Evolutionary conservation across 2,888 invertebrate species (phyloP).

Genomic region (Xylota segnis): DNA sequence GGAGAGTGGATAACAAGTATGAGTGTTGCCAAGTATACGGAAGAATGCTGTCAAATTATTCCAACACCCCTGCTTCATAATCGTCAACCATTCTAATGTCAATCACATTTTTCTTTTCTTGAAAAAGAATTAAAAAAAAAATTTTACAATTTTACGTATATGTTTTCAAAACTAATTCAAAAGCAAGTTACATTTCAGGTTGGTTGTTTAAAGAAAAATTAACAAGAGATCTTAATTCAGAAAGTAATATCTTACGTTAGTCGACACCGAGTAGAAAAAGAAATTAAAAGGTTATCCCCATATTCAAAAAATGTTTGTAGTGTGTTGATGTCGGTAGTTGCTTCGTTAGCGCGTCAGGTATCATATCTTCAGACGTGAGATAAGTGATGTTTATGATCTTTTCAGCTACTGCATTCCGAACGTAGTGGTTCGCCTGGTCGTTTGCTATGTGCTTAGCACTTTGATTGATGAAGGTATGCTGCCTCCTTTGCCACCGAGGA

Average conservation of each 20-base stretch:
- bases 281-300: neutral
- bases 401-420: slow-evolving; percentile 12
- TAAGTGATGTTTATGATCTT: neutral
- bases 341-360: slow-evolving; percentile 16
- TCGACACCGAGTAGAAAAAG: too few relatives aligned
- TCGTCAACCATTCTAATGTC: too few relatives aligned
- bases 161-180: too few relatives aligned
- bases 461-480: slow-evolving; percentile 13
- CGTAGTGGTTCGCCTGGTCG: neutral
- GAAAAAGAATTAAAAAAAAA: too few relatives aligned
- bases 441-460: slow-evolving; percentile 13
- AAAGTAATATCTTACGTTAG: too few relatives aligned
- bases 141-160: too few relatives aligned
- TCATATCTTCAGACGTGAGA: slow-evolving; percentile 2
- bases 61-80: neutral
- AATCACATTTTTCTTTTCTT: too few relatives aligned
- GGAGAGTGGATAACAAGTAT: neutral
- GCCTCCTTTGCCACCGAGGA: slow-evolving; percentile 20
- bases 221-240: too few relatives aligned
- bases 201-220: too few relatives aligned
- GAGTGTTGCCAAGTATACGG: too few relatives aligned
- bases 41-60: too few relatives aligned
- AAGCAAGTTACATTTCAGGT: too few relatives aligned
- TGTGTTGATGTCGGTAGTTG: neutral
- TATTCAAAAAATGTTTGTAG: neutral